phyloP scores from a whole-genome alignment of 2,888 invertebrate genomes.

The Macropis europaea region DNA sequence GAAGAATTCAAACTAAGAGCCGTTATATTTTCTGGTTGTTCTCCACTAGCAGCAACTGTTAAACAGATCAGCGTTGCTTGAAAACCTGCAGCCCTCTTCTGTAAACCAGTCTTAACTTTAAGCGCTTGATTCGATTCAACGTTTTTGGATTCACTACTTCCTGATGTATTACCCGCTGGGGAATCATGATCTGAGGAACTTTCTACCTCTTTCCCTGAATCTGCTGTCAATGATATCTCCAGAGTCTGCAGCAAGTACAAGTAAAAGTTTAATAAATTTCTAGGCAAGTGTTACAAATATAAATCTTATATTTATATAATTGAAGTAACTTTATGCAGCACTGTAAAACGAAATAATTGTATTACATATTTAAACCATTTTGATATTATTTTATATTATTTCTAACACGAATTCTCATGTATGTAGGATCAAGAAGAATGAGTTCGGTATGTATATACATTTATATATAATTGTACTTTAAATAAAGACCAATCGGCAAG shows the following conservation, averaged over 20 bases:
- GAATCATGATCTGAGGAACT: conserved; percentile 91
- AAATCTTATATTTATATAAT: neutral
- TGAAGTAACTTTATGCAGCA: no score
- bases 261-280: neutral
- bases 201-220: conserved; percentile 89
- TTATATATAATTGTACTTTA: no score
- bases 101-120: conserved; percentile 87
- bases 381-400: no score
- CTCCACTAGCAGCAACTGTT: conserved; percentile 89
- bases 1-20: conserved; percentile 97
- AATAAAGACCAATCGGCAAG: no score
- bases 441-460: no score
- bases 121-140: conserved; percentile 81
- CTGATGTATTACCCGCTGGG: conserved; percentile 81
- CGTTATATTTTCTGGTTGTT: conserved; percentile 92
- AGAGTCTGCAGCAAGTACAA: conserved; percentile 83
- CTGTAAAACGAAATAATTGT: no score
- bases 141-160: conserved; percentile 80
- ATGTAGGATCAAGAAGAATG: no score
- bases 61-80: conserved; percentile 97
- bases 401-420: no score
- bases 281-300: neutral
- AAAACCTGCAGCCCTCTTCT: conserved; percentile 96
- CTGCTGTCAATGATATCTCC: conserved; percentile 93
- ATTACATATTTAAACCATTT: no score